A percentile compares a stretch with the other conserved stretches of the same genome.
Conservation (phyloP, 2,888 invertebrate genomes). For the Antheraea assamensis region DNA sequence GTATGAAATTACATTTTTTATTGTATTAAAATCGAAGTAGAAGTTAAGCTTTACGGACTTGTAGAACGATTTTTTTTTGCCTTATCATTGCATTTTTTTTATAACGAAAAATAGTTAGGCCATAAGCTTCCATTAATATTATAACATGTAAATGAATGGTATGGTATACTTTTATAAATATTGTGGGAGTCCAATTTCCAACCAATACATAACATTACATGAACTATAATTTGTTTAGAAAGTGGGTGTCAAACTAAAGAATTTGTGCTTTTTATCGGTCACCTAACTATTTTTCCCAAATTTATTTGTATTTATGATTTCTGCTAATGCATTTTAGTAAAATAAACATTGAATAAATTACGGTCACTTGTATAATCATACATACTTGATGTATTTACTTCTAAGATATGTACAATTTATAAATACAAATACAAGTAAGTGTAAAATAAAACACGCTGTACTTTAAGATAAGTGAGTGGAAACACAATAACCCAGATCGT, state of each 20-base stretch:
- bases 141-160: not conserved
- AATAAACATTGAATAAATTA: too few relatives aligned
- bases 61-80: not conserved
- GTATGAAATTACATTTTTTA: slow-evolving; percentile 25
- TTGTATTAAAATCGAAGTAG: slow-evolving; percentile 8
- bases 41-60: not conserved
- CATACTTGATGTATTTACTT: not conserved
- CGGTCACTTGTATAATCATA: not conserved
- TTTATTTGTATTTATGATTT: too few relatives aligned
- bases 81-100: too few relatives aligned
- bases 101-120: too few relatives aligned
- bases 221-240: too few relatives aligned
- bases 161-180: not conserved
- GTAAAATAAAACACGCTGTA: slow-evolving; percentile 37
- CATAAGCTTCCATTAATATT: too few relatives aligned
- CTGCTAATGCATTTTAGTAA: too few relatives aligned
- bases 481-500: slow-evolving; percentile 70
- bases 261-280: too few relatives aligned
- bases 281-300: too few relatives aligned
- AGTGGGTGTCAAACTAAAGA: too few relatives aligned
- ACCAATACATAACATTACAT: not conserved
- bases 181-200: not conserved
- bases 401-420: not conserved
- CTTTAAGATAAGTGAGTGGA: slow-evolving; percentile 60
- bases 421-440: slow-evolving; percentile 4